Evolutionary conservation across 2,797 vertebrate genomes (phyloP).

Genomic region (Manis javanica): DNA sequence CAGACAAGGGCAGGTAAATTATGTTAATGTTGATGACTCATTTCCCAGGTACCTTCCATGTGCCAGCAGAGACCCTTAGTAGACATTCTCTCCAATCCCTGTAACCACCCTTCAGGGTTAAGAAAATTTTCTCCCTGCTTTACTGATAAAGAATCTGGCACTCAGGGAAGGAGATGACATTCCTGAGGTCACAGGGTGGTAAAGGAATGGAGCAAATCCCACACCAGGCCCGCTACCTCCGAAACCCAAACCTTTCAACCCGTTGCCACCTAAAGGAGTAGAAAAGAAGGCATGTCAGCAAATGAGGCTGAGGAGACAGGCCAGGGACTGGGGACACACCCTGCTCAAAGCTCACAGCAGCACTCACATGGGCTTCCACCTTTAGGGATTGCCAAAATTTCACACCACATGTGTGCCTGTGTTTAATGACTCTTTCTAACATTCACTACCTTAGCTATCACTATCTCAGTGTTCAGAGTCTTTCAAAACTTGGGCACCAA

Average conservation of each 20-base stretch:
- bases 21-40: not conserved
- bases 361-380: not conserved
- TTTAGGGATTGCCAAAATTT: not conserved
- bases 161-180: not conserved
- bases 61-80: too few relatives aligned
- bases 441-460: not conserved
- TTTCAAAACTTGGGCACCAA: not conserved
- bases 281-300: not conserved
- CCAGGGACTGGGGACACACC: rapidly evolving
- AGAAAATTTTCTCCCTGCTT: not conserved
- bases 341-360: not conserved
- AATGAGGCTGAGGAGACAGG: not conserved
- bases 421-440: not conserved
- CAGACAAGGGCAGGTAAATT: not conserved
- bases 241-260: not conserved
- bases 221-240: not conserved
- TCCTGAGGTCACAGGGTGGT: not conserved
- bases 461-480: not conserved
- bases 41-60: not conserved
- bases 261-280: not conserved
- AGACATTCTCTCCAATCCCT: not conserved
- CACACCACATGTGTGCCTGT: not conserved
- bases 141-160: not conserved
- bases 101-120: not conserved
- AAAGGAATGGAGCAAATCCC: not conserved